Evolutionary conservation across 2,113 vertebrate species (phyloP).

Genomic region (Sminthopsis crassicaudata): DNA sequence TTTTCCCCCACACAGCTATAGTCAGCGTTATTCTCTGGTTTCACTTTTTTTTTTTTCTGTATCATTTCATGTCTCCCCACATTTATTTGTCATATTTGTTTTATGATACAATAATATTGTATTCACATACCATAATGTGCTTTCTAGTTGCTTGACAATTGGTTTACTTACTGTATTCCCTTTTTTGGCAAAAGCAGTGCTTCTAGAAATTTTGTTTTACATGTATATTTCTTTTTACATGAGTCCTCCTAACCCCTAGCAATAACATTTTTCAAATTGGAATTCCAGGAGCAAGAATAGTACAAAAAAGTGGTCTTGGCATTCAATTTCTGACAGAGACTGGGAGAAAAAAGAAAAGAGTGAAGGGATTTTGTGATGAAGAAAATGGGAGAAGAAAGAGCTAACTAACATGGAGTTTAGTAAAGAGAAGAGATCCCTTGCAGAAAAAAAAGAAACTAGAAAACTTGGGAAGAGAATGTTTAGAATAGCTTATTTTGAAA

Average conservation of each 20-base stretch:
- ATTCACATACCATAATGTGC: neutral
- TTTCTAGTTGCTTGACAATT: neutral
- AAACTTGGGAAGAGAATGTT: neutral
- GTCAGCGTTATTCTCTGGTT: neutral
- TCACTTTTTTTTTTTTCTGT: neutral
- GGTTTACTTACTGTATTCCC: neutral
- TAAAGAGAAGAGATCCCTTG: neutral
- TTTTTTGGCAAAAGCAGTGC: neutral
- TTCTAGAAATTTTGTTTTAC: neutral
- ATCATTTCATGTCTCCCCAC: neutral
- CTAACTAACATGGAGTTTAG: neutral
- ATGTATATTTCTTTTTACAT: neutral
- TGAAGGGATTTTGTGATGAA: neutral
- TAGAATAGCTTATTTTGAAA: neutral
- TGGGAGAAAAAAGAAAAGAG: neutral
- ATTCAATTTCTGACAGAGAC: neutral
- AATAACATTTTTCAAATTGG: neutral
- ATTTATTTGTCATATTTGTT: neutral
- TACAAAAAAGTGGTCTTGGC: neutral
- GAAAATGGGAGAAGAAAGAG: neutral
- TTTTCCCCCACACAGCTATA: no score
- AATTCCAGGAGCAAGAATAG: neutral
- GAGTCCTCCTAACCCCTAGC: neutral
- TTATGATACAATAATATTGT: neutral
- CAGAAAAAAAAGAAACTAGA: neutral